phyloP scores from a whole-genome alignment of 2,797 vertebrate species.

The Diglossa cyanea region DNA sequence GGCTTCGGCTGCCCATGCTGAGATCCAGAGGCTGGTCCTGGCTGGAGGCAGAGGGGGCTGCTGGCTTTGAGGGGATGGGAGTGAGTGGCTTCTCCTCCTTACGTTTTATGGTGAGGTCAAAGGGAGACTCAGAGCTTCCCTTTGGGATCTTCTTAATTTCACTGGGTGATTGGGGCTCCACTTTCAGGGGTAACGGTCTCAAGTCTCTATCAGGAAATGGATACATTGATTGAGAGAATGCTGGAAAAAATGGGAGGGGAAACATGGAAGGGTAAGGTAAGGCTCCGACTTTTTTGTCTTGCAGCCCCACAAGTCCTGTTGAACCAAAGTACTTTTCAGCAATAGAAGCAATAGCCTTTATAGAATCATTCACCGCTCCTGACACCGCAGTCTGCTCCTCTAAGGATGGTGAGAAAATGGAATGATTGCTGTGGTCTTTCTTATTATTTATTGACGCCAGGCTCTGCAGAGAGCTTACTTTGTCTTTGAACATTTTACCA shows the following conservation, averaged over 20 bases:
- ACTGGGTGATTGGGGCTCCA: constrained; percentile 86
- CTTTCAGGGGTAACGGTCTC: constrained; percentile 86
- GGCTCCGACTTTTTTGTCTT: constrained; percentile 94
- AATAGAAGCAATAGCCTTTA: constrained; percentile 99
- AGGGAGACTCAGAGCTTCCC: constrained; percentile 89
- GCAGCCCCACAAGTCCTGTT: constrained; percentile 93
- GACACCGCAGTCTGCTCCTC: constrained; percentile 96
- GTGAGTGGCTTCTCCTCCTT: constrained; percentile 89
- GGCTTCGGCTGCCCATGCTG: constrained; percentile 89
- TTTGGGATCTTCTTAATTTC: constrained; percentile 89
- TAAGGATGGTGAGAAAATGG: constrained; percentile 88
- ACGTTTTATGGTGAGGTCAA: constrained; percentile 96
- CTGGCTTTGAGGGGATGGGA: constrained; percentile 81
- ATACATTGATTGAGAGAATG: constrained; percentile 96
- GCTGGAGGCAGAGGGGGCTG: constrained; percentile 77
- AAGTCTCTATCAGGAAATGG: constrained; percentile 94
- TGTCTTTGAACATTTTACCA: constrained; percentile 93
- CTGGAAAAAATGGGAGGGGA: constrained; percentile 97
- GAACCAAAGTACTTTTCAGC: constrained; percentile 99
- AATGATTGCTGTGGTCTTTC: constrained; percentile 89
- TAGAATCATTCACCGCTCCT: constrained; percentile 99
- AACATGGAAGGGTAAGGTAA: constrained; percentile 98
- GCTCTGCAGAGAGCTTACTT: constrained; percentile 86
- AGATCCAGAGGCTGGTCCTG: constrained; percentile 96
- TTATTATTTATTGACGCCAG: constrained; percentile 85